Evolutionary conservation across 2,797 vertebrate species (phyloP).

Genomic region (Eulemur rubriventer): DNA sequence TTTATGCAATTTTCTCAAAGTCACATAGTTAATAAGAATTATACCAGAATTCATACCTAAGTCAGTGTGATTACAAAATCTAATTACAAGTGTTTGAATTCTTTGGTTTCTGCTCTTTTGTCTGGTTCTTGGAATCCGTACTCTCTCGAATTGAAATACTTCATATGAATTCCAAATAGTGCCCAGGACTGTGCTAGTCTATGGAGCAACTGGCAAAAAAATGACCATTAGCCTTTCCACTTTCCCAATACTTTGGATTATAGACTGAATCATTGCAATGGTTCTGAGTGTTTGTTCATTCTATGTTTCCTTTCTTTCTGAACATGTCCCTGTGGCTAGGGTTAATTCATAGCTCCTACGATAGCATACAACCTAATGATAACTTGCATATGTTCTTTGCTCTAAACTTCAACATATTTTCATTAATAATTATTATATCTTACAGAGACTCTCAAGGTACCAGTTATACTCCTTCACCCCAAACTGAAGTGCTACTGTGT

Average conservation of each 20-base stretch:
- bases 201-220: neutral
- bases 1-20: neutral
- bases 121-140: neutral
- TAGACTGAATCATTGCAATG: accelerated
- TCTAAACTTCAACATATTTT: neutral
- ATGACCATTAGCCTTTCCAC: neutral
- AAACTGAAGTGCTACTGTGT: neutral
- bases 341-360: neutral
- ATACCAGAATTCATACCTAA: neutral
- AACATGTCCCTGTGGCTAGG: neutral
- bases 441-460: neutral
- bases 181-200: accelerated
- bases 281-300: neutral
- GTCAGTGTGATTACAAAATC: accelerated
- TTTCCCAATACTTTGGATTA: neutral
- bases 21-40: neutral
- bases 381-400: neutral
- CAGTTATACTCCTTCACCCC: neutral
- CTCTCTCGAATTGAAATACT: neutral
- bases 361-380: neutral
- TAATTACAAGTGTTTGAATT: neutral
- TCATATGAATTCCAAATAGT: neutral
- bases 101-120: neutral
- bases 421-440: neutral
- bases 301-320: neutral